Evolutionary conservation across 2,888 invertebrate genomes (phyloP), one percentile per base, ranked within the genome.

Genomic region (Drosophila paucipuncta): DNA sequence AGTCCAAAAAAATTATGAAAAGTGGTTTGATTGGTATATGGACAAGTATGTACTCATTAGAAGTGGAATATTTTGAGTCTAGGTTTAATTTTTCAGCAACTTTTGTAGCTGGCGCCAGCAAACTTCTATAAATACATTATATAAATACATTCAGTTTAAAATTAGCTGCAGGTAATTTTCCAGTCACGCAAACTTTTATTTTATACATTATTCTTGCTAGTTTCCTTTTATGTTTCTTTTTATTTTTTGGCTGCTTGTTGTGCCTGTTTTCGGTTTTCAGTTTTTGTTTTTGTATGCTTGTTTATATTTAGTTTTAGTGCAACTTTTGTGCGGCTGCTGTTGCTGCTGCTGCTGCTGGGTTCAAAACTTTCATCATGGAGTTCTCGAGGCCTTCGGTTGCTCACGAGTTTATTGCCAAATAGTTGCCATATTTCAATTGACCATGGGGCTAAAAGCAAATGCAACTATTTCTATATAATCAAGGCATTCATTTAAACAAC

Each of bases 401-500:
- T 76, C 68, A 66, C n/a, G 25, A 57, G 80, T 25, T 47, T 47
- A 80, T 77, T 74, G 71, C 75, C 57, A 71, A 76, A 79, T 79
- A 80, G 80, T 76, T 80, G 61, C 68, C 65, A 69, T 80, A 64
- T 69, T 80, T 76, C 61, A 66, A 73, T 76, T 64, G 61, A 71
- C 67, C 31, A 28, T 47, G 25, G 64, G 61, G 41, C 31, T n/a
- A 7, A 47, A 82, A 78, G 68, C 68, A 69, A 73, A 61, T 76
- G 70, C 72, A 83, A 85, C 72, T 85, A 83, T 88, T 88, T 82
- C 68, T n/a, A 85, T 77, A 85, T 79, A 39, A 39, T 73, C 67
- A 28, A 53, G 41, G 60, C 55, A 62, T 71, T 65, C 69, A 72
- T 69, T 76, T 74, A 79, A 85, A 78, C 78, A 85, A 68, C 49